Evolutionary conservation across 2,888 invertebrate species (phyloP), one percentile per base, ranked within the genome.

Genomic region (Tetragnatha montana): DNA sequence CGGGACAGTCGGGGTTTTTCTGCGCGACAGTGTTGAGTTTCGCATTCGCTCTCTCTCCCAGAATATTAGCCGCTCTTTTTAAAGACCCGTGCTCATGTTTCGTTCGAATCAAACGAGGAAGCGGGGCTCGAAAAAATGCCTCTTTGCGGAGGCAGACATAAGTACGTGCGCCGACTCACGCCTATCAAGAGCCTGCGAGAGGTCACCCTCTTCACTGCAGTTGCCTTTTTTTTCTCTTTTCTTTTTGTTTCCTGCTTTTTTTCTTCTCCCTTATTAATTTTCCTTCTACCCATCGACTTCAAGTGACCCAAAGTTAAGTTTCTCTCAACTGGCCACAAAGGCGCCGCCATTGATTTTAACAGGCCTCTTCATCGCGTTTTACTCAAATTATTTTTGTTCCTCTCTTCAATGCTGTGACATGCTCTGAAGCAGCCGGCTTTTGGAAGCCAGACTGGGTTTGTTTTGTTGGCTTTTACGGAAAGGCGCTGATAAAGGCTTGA

Each of bases 141-240:
- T 78, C 19, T 51, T 78, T 88, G 88, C 84, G 80, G 75, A 88
- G 84, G 88, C 88, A 88, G 85, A 79, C 88, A 79, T 76, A 88
- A 88, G 84, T 88, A 88, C 88, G 88, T 88, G 88, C 83, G 60
- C 68, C 79, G 80, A 88, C 83, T 88, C 88, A 88, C 88, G 88
- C 88, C 88, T 83, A 86, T 86, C 80, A 86, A 86, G 86, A 78
- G 71, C 85, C 79, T 79, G 70, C 50, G 60, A 83, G 88, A 83
- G 88, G 83, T 84, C 83, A 84, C 88, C 75, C 84, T 84, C 84
- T 84, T 82, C 82, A 50, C 22, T 82, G 50, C 51, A 74, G 21
- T 73, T 73, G 74, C 68, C 60, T 50, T 75, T 83, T 60, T 82
- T 73, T n/a, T n/a, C n/a, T 47, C 68, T 68, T 60, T 51, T 80